Evolutionary conservation across 2,888 invertebrate species (phyloP), one percentile per base, ranked within the genome.

Genomic region (Plebejus melissa): DNA sequence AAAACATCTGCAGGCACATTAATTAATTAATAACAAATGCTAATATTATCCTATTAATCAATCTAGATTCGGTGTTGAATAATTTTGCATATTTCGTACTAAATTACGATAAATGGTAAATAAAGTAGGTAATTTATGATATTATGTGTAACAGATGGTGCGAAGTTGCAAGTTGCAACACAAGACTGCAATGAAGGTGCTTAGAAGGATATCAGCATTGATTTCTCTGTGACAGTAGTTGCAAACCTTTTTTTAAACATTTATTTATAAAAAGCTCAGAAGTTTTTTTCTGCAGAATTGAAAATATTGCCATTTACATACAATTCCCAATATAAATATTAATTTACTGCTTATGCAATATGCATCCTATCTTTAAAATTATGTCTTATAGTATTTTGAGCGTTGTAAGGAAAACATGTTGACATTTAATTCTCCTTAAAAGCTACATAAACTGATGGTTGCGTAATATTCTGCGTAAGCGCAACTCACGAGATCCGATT

Each of bases 191-290:
- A 65, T 4, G 65, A 65, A 65, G 65, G 65, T 65, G 28, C 28
- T 65, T 36, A 65, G 65, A 65, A 65, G 65, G 65, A 65, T 65
- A 36, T 65, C 65, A 65, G 36, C 65, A 65, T 65, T 65, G 16
- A 65, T 60, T 60, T 60, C 11, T 4, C 13, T 36, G 11, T 65
- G 13, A 32, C 65, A 36, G 13, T 36, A 4, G 6, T 32, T 65
- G 65, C 13, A 32, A 65, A 65, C 65, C 65, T 65, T 65, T 65
- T 65, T 11, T 13, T 11, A 32, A 1, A 11, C 2, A 11, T 32
- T 11, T 9, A 22, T 22, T 22, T 22, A 22, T 22, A 22, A 22
- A 22, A 11, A 28, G 28, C 28, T 22, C 46, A 9, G 46, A 46
- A 41, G 7, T 41, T 46, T 46, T 46, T 46, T 46, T 46, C 9